Base-by-base conservation (phyloP, 1,140 invertebrate species). In the Bombyx mandarina region DNA sequence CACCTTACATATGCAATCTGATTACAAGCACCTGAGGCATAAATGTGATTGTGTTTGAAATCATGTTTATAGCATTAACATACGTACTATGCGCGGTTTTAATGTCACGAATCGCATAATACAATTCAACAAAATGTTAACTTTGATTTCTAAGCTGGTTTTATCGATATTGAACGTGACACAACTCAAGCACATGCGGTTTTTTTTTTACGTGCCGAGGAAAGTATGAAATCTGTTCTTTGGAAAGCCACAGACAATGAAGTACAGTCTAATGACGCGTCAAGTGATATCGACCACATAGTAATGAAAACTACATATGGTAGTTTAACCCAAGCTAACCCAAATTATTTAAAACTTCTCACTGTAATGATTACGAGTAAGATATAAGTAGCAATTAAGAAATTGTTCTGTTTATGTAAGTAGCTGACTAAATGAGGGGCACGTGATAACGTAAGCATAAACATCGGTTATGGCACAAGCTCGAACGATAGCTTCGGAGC, bases 21-120 rank as follows among this genome's bases (percentile, higher is more conserved):
- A 73, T 79, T 73, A 73, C 58, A 18, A 68, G 61, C 76, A 81
- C 76, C 76, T 84, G 73, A 70, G 53, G 47, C 61, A 59, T 68
- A 71, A 60, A 75, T 75, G 75, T 61, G 67, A 69, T 67, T 73
- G 69, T 65, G 69, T 65, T 62, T 52, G 68, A 48, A 35, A 54
- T 52, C 53, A 48, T 54, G 61, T 63, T 45, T 49, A 52, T 56
- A 49, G 45, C 58, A 55, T 64, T 59, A 68, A 71, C 67, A 77
- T 35, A 35, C 26, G 26, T 35, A 35, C 26, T 35, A 35, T 35
- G 26, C 26, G 26, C 26, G 26, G 26, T 35, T 35, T 35, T 35
- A 35, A 35, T 35, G 26, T 35, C 26, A 35, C 71, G 66, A 65
- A 71, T 52, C 73, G 69, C 73, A 67, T 35, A 35, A 35, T 35